Percentiles rank a stretch among this genome's conserved stretches.
These are phyloP conservation scores for Hyalella azteca DNA, from an alignment of 2,888 invertebrate species.

Conservation along the genomic window DNA sequence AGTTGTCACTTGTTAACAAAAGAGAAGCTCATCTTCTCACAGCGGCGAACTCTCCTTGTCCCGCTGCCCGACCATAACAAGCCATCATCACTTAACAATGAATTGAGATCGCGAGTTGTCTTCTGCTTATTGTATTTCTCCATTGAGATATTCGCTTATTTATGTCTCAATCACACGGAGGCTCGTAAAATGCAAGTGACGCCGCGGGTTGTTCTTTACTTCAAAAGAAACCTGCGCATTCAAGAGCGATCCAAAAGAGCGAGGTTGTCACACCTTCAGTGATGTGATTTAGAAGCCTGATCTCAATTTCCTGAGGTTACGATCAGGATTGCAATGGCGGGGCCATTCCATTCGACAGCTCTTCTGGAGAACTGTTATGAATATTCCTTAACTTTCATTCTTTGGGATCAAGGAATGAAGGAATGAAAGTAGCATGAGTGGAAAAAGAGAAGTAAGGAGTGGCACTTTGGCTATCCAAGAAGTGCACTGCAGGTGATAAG, in stretches of 20 bases:
- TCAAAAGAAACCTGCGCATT: constrained; percentile 28
- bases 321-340: constrained; percentile 22
- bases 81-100: constrained; percentile 19
- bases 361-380: constrained; percentile 13
- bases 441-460: no score
- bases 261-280: neutral
- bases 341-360: constrained; percentile 26
- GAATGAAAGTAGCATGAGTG: no score
- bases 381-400: constrained; percentile 15
- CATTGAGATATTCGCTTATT: constrained; percentile 25
- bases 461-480: constrained; percentile 5
- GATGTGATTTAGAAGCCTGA: constrained; percentile 28
- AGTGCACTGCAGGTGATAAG: neutral
- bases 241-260: neutral
- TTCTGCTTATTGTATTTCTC: neutral
- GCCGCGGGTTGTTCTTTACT: constrained; percentile 13
- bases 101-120: constrained; percentile 8
- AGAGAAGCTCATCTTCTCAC: neutral
- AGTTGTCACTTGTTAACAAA: no score
- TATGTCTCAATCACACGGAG: constrained; percentile 24
- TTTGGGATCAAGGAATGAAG: neutral
- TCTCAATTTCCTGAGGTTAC: constrained; percentile 31
- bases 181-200: neutral
- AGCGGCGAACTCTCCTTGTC: neutral
- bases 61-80: neutral